phyloP scores from a whole-genome alignment of 2,113 vertebrate genomes.

The Ciconia maguari region DNA sequence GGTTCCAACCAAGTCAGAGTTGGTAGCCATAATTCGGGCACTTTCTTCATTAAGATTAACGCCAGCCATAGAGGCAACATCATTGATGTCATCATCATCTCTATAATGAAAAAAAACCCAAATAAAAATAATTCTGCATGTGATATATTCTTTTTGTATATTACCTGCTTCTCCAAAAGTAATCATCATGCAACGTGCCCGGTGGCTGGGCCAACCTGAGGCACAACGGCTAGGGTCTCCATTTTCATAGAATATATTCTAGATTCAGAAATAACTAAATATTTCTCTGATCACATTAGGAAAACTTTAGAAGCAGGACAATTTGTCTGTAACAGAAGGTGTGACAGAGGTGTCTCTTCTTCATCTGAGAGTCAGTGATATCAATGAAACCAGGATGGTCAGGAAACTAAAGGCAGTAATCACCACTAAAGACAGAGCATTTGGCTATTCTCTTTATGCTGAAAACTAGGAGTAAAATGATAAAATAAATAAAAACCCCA shows the following conservation, averaged over 20 bases:
- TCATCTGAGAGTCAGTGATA: background rate
- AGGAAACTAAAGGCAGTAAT: background rate
- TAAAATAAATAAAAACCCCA: background rate
- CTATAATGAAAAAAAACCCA: slow-evolving; percentile 48
- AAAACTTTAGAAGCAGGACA: background rate
- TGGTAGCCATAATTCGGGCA: slow-evolving; percentile 84
- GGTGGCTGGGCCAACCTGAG: fast-evolving
- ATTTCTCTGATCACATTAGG: background rate
- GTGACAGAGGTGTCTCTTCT: background rate
- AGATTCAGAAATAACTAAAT: background rate
- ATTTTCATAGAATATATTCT: background rate
- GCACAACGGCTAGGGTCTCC: background rate
- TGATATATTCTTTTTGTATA: background rate
- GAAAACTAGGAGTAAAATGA: background rate
- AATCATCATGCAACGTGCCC: background rate
- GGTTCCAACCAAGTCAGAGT: slow-evolving; percentile 84
- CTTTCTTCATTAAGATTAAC: slow-evolving; percentile 88
- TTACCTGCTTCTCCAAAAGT: background rate
- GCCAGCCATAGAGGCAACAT: slow-evolving; percentile 87
- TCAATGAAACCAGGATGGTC: background rate
- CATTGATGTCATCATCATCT: slow-evolving; percentile 89
- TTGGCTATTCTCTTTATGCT: background rate
- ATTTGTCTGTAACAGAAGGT: background rate
- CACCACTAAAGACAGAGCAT: background rate
- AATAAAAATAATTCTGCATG: background rate